A percentile compares a stretch with the other conserved stretches of the same genome.
Evolutionary conservation across 2,888 invertebrate species (phyloP).

Genomic region (Nyleta sp.): DNA sequence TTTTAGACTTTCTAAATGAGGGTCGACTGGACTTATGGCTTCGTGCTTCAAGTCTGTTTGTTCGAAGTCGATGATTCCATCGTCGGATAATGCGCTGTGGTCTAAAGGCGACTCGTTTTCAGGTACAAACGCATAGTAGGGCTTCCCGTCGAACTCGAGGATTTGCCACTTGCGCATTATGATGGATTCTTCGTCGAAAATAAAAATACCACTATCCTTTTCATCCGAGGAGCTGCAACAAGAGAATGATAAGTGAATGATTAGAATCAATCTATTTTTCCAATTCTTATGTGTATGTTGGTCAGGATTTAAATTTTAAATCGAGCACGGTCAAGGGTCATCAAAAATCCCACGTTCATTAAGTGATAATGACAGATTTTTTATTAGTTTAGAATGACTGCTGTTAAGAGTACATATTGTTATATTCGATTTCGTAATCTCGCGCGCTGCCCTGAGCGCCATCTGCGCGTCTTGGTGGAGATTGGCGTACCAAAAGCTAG

Average conservation of each 20-base stretch:
- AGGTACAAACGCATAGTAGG: slow-evolving; percentile 80
- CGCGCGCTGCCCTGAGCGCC: background rate
- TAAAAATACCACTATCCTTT: slow-evolving; percentile 76
- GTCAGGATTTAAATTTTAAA: too few relatives aligned
- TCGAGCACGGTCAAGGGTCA: too few relatives aligned
- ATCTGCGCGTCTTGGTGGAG: too few relatives aligned
- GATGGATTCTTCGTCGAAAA: slow-evolving; percentile 78
- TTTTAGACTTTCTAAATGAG: background rate
- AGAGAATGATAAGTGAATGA: too few relatives aligned
- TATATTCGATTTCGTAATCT: background rate
- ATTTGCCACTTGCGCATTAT: slow-evolving; percentile 81
- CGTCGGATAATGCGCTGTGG: slow-evolving; percentile 70
- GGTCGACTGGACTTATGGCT: background rate
- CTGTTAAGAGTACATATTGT: background rate
- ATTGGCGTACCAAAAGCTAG: too few relatives aligned
- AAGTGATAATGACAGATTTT: too few relatives aligned
- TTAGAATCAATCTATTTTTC: too few relatives aligned
- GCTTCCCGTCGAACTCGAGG: slow-evolving; percentile 80
- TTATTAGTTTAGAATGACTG: too few relatives aligned
- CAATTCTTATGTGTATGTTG: too few relatives aligned
- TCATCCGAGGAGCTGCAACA: slow-evolving; percentile 77
- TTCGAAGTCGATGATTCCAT: slow-evolving; percentile 20
- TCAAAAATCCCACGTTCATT: too few relatives aligned
- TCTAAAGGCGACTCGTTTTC: slow-evolving; percentile 75
- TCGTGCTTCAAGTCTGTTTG: background rate